Evolutionary conservation across 2,888 invertebrate species (phyloP), one percentile per base, ranked within the genome.

Genomic region (Abrostola triplasia): DNA sequence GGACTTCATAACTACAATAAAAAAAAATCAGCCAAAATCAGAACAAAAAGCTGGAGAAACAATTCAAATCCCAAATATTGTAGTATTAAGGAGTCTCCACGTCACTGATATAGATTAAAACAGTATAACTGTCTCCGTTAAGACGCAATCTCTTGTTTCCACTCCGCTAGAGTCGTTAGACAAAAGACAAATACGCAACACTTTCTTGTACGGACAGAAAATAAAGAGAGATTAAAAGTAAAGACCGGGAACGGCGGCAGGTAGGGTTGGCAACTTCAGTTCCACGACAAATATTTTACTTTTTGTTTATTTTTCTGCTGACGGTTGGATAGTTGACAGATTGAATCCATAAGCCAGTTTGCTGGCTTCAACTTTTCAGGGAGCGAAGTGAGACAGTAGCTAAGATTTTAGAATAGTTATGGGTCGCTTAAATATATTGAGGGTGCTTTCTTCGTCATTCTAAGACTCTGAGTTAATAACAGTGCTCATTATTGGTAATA

Each of bases 221-320:
- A 90, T 90, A 89, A 89, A 87, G 88, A 88, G 83, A 89, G 90
- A 92, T 92, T 92, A 92, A 92, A 92, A 91, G 88, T 89, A 89
- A 89, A 85, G 85, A 84, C 85, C 75, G 77, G 69, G 80, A 74
- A 70, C 70, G 79, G 72, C 64, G 64, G 51, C 38, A 37, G 37
- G 9, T 74, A 92, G 90, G 91, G 92, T 51, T 90, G 86, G 42
- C 57, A 55, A 0, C 12, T 0, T 36, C 12, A 24, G 0, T 6
- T 36, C 7, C 6, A 36, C 8, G 10, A 40, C 7, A 12, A 2
- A 9, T 12, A 36, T 51, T 50, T 37, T 13, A 36, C 9, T 13
- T 36, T 62, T 53, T 12, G 36, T 11, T 10, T 6, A 11, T 36
- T 40, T 48, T 9, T 10, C 9, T 9, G 7, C 7, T 40, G 9